phyloP scores from a whole-genome alignment of 2,797 vertebrate species.

The Lithobates sylvaticus region DNA sequence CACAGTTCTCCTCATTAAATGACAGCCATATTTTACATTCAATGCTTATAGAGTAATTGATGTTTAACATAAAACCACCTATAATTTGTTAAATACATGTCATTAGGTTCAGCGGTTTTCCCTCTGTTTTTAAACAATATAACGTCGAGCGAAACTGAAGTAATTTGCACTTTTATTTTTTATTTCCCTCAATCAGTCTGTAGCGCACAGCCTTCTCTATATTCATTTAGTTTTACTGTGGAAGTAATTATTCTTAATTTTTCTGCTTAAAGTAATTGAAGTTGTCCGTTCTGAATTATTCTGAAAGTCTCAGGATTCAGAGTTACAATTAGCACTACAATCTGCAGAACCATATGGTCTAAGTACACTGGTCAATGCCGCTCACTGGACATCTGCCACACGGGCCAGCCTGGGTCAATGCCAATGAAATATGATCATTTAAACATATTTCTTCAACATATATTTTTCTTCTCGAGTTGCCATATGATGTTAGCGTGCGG shows the following conservation, averaged over 20 bases:
- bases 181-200: constrained; percentile 11
- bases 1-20: constrained; percentile 56
- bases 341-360: constrained; percentile 52
- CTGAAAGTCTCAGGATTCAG: constrained; percentile 20
- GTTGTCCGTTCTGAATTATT: constrained; percentile 11
- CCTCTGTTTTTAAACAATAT: constrained; percentile 31
- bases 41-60: constrained; percentile 58
- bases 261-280: constrained; percentile 29
- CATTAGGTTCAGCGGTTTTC: constrained; percentile 31
- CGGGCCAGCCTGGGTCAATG: background rate
- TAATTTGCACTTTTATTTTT: constrained; percentile 16
- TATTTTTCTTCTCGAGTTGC: constrained; percentile 2
- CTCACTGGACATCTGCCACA: background rate
- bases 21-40: constrained; percentile 49
- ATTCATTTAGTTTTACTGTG: constrained; percentile 7
- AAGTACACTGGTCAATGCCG: background rate
- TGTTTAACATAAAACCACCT: constrained; percentile 60
- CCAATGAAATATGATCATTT: background rate
- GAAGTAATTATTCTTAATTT: constrained; percentile 48
- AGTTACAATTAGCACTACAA: constrained; percentile 32
- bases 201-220: background rate
- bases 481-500: constrained; percentile 16
- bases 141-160: background rate
- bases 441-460: constrained; percentile 10
- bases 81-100: constrained; percentile 54